A percentile compares a stretch with the other conserved stretches of the same genome.
These are phyloP conservation scores for Etia nguti DNA, from an alignment of 2,113 vertebrate species.

Conservation along the genomic window DNA sequence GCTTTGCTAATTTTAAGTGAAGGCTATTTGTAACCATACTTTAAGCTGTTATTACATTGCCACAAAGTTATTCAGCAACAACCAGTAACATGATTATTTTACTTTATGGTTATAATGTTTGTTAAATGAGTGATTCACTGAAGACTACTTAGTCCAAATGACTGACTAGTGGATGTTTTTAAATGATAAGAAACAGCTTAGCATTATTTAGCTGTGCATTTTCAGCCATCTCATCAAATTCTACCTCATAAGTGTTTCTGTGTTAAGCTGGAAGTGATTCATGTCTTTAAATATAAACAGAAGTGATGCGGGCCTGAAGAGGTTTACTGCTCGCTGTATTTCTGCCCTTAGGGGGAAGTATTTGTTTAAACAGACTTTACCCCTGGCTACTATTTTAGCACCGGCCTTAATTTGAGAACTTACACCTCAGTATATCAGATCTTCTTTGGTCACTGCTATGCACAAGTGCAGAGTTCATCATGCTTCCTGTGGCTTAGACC, in stretches of 20 bases:
- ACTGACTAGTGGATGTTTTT: neutral
- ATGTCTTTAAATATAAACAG: neutral
- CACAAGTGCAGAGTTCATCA: neutral
- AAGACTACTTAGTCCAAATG: neutral
- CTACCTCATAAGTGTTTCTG: neutral
- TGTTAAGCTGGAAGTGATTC: neutral
- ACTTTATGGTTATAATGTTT: neutral
- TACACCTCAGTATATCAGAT: neutral
- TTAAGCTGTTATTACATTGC: neutral
- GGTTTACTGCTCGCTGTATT: neutral
- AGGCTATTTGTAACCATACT: neutral
- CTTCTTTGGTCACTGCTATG: neutral
- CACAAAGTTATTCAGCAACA: neutral
- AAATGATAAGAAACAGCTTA: neutral
- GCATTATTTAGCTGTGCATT: neutral
- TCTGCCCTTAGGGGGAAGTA: neutral
- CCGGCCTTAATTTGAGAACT: neutral
- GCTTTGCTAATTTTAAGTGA: neutral
- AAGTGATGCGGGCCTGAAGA: neutral
- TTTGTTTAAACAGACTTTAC: neutral
- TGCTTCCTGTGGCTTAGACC: neutral
- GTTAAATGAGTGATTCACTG: neutral
- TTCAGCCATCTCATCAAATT: neutral
- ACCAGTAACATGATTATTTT: neutral
- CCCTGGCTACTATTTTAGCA: neutral